Evolutionary conservation across 2,797 vertebrate species (phyloP).

Genomic region (Sphaeramia orbicularis): DNA sequence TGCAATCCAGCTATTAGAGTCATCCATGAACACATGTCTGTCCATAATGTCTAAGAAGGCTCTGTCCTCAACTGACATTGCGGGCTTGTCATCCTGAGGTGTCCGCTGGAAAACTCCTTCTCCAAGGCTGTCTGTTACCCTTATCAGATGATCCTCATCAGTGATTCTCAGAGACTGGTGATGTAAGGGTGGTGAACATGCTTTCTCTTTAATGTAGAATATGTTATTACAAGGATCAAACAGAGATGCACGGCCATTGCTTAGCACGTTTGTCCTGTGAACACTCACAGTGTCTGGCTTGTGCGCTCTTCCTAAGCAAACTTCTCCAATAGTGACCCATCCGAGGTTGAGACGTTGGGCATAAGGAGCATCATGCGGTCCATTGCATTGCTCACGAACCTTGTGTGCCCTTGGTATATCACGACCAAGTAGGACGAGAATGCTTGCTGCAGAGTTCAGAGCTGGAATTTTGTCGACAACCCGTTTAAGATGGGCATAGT

Average conservation of each 20-base stretch:
- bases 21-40: background rate
- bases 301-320: background rate
- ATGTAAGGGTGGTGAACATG: no score
- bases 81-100: background rate
- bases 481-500: background rate
- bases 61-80: background rate
- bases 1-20: conserved; percentile 1
- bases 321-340: background rate
- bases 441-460: background rate
- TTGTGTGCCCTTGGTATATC: conserved; percentile 8
- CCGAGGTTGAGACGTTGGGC: conserved; percentile 44
- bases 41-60: background rate
- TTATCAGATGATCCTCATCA: no score
- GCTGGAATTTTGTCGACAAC: background rate
- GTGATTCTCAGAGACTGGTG: no score
- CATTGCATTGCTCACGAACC: background rate
- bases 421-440: conserved; percentile 3
- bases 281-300: background rate
- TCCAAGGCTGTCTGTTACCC: no score
- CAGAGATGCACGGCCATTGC: background rate
- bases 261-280: background rate
- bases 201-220: no score
- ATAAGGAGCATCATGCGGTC: conserved; percentile 2
- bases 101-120: no score
- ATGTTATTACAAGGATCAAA: background rate